These are phyloP conservation scores for Gymnocheta viridis DNA, from an alignment of 2,888 invertebrate species.

Conservation along the genomic window DNA sequence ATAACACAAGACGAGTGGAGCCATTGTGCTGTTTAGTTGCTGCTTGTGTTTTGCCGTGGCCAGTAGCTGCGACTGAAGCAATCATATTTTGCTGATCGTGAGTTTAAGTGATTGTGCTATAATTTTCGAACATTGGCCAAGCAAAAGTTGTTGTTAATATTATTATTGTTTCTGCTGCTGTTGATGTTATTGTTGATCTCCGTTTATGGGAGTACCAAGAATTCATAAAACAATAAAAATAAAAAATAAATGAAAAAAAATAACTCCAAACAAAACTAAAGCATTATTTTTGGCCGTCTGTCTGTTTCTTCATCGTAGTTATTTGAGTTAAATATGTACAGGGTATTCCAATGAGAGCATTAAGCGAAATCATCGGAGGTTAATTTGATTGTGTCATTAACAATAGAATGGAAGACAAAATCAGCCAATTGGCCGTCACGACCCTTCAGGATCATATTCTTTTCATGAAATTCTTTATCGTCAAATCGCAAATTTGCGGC, in stretches of 20 bases:
- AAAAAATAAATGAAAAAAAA: background rate
- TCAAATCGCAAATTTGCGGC: no score
- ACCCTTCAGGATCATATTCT: no score
- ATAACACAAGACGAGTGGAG: background rate
- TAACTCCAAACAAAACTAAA: conserved; percentile 47
- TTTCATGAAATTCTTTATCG: no score
- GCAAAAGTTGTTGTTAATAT: conserved; percentile 54
- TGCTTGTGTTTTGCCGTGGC: conserved; percentile 55
- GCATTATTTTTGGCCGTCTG: conserved; percentile 18
- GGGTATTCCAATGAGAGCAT: no score
- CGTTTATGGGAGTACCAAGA: conserved; percentile 65
- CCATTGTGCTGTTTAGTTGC: background rate
- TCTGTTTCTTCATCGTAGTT: background rate
- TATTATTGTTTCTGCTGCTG: conserved; percentile 32
- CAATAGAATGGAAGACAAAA: no score
- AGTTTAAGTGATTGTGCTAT: conserved; percentile 82
- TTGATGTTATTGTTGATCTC: conserved; percentile 52
- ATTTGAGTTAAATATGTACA: background rate
- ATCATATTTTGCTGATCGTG: conserved; percentile 80
- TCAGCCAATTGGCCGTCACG: no score
- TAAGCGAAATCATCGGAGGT: no score
- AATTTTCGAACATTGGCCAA: conserved; percentile 77
- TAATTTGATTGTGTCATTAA: no score
- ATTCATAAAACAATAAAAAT: conserved; percentile 66
- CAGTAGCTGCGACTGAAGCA: conserved; percentile 72